Evolutionary conservation across 2,113 vertebrate genomes (phyloP), one percentile per base, ranked within the genome.

Genomic region (Anser brachyrhynchus): DNA sequence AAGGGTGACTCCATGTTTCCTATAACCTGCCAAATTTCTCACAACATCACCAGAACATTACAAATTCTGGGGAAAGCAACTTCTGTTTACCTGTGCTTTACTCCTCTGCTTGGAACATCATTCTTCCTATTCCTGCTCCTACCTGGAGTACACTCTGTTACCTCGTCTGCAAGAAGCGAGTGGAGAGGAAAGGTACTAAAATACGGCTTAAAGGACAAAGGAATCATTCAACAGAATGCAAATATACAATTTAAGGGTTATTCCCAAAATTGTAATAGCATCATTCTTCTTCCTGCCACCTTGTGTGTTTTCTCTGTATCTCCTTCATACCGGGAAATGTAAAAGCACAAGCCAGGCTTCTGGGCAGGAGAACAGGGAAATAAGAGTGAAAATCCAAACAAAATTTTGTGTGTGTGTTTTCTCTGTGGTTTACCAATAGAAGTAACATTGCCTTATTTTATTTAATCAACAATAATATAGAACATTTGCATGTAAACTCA

Each of bases 391-490:
- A 76, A 91, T 66, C 58, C 11, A n/a, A 84, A 55, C 54, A 92
- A 87, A 93, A 84, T 26, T 54, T 22, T 51, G 11, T 51, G 21
- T 51, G 20, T 51, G 37, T 44, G 84, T 95, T 93, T 81, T 28
- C 41, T 88, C 46, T 35, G 44, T 81, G 55, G 21, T 67, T 96
- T 81, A 66, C 51, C n/a, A 71, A 15, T 80, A 55, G 70, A 87
- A 85, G 78, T 62, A 76, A 73, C 52, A 88, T 73, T 93, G 67
- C 33, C 26, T 85, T 84, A 51, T 90, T 92, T 86, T 80, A 91
- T 79, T 89, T 94, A 87, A 91, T 89, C 41, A 95, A 91, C 41
- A 85, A 71, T 76, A 92, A 89, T 80, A 19, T 52, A 88, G 78
- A 95, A 89, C 84, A 94, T 91, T 62, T 66, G 35, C 49, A 76